Evolutionary conservation across 2,888 invertebrate species (phyloP).

Genomic region (Macaria liturata): DNA sequence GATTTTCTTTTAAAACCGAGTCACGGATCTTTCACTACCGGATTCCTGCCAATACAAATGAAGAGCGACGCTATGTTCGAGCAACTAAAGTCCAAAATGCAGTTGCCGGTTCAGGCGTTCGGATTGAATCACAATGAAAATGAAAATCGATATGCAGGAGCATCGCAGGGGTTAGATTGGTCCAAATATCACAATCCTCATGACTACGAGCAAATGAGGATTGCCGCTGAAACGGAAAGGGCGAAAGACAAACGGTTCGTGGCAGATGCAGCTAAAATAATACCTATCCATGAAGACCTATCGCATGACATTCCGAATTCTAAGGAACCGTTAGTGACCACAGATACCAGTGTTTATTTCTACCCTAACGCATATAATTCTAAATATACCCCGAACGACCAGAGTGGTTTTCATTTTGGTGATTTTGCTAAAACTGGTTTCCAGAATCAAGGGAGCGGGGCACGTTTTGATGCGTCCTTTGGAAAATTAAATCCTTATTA

Average conservation of each 20-base stretch:
- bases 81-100: constrained; percentile 50
- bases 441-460: too few relatives aligned
- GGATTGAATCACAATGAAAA: constrained; percentile 33
- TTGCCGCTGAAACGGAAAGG: constrained; percentile 49
- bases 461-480: too few relatives aligned
- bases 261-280: constrained; percentile 42
- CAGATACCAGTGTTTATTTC: constrained; percentile 24
- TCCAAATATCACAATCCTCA: constrained; percentile 61
- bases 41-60: constrained; percentile 41
- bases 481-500: too few relatives aligned
- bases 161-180: constrained; percentile 37
- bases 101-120: constrained; percentile 38
- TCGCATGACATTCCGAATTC: constrained; percentile 47
- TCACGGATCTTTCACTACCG: constrained; percentile 42
- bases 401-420: too few relatives aligned
- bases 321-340: constrained; percentile 26
- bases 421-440: too few relatives aligned
- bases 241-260: constrained; percentile 65
- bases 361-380: constrained; percentile 46
- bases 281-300: constrained; percentile 64
- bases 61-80: constrained; percentile 47
- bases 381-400: too few relatives aligned
- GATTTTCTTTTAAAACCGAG: constrained; percentile 41
- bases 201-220: constrained; percentile 56
- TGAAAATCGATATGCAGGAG: not conserved